Base-by-base conservation (phyloP, 2,113 vertebrate genomes). In the Podiceps cristatus region DNA sequence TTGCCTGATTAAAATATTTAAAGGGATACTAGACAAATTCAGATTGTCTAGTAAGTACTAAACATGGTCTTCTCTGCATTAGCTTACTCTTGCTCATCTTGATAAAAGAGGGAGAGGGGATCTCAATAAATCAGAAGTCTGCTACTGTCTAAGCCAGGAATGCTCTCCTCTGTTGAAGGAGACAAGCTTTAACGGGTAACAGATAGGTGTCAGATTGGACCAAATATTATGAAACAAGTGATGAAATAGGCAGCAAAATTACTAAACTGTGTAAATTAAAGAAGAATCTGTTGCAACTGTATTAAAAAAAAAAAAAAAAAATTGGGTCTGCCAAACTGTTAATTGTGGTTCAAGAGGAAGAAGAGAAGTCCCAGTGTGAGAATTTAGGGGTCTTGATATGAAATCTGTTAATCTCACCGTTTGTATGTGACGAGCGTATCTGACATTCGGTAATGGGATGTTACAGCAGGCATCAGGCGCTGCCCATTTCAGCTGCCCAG, bases 1-100 rank as follows among this genome's bases (percentile, higher is more conserved):
- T 56, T 7, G 6, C 55, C 53, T 75, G 69, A 82, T 89, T 68
- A 76, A 91, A 96, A 97, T 88, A 93, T 82, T 97, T 97, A 96
- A 97, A 93, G 79, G 44, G 82, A 88, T 79, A 92, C 27, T 14
- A 75, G 85, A 80, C 24, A 88, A 93, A 89, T 63, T 77, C 29
- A 63, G 55, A 33, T 40, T 56, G 24, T 40, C 40, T 83, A 20
- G 16, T 37, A 42, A 83, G 44, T 60, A 63, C 19, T 44, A 67
- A 66, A 8, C 12, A 28, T 17, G 71, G 8, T 86, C 20, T 79
- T 80, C 88, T 45, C 28, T 83, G 24, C 37, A 20, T 49, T 62
- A 73, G 25, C 8, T 45, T 45, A 5, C 25, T 93, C 25, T 45
- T 40, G 23, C 17, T 74, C 44, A 33, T 85, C n/a, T 53, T 69